These are phyloP conservation scores for Drosophila prostipennis DNA, from an alignment of 2,888 invertebrate genomes.

Conservation along the genomic window DNA sequence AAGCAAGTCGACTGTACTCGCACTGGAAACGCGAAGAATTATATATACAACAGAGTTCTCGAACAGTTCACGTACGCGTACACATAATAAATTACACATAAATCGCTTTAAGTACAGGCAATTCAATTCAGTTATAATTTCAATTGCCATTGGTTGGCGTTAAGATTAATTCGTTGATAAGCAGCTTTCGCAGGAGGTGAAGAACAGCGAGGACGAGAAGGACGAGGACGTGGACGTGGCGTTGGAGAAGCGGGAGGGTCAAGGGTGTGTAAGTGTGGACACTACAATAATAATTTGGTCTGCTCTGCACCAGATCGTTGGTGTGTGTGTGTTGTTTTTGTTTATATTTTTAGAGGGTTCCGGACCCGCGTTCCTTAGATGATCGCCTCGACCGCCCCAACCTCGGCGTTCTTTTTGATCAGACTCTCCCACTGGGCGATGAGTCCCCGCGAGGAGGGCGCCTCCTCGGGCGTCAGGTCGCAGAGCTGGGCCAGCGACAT, in stretches of 20 bases:
- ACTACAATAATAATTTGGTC: constrained; percentile 76
- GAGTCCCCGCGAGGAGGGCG: constrained; percentile 89
- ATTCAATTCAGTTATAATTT: constrained; percentile 24
- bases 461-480: constrained; percentile 88
- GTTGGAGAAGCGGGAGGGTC: background rate
- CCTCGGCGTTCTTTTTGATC: constrained; percentile 86
- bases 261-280: constrained; percentile 25
- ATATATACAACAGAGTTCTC: constrained; percentile 64
- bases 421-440: constrained; percentile 93
- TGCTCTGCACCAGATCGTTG: constrained; percentile 52
- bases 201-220: constrained; percentile 1
- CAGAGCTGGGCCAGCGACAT: constrained; percentile 89
- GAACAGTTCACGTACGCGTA: constrained; percentile 21
- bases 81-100: constrained; percentile 44
- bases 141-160: constrained; percentile 20
- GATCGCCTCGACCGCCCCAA: constrained; percentile 54
- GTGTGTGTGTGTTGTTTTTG: constrained; percentile 9
- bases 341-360: background rate
- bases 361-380: constrained; percentile 42
- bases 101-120: constrained; percentile 58
- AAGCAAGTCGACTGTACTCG: constrained; percentile 52
- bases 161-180: constrained; percentile 69
- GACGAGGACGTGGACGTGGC: background rate
- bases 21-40: constrained; percentile 65
- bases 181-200: constrained; percentile 12